Conservation (phyloP, 2,797 vertebrate genomes). For the Sparidentex hasta region DNA sequence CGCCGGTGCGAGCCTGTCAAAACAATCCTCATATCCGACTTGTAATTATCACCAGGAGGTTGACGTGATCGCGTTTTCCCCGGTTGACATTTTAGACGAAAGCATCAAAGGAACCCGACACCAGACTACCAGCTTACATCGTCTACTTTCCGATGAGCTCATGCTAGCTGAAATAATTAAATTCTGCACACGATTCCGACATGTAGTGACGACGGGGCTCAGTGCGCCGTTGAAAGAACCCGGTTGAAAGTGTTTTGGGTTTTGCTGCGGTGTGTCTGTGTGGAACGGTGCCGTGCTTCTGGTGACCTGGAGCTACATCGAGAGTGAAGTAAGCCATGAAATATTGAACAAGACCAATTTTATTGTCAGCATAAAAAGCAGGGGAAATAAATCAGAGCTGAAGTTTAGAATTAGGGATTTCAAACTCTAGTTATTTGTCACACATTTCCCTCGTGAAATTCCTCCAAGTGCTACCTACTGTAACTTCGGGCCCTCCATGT, state of each 20-base stretch:
- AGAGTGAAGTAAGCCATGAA: conserved; percentile 59
- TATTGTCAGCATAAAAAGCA: conserved; percentile 22
- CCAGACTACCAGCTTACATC: conserved; percentile 43
- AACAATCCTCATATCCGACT: conserved; percentile 21
- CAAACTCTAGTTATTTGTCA: background rate
- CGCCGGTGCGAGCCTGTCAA: conserved; percentile 57
- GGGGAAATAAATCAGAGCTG: background rate
- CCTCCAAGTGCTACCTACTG: conserved; percentile 5
- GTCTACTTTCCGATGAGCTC: conserved; percentile 67
- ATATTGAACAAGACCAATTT: conserved; percentile 35
- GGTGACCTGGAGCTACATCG: conserved; percentile 44
- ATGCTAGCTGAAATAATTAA: conserved; percentile 54
- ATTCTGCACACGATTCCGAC: conserved; percentile 53
- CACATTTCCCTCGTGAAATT: background rate
- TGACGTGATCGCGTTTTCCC: conserved; percentile 45
- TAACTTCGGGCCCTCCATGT: conserved; percentile 23
- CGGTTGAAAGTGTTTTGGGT: conserved; percentile 42
- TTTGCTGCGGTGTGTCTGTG: conserved; percentile 29
- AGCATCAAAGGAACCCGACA: conserved; percentile 49
- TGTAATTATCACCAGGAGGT: conserved; percentile 52
- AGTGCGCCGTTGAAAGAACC: conserved; percentile 47
- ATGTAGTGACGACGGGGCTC: conserved; percentile 20
- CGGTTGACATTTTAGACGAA: conserved; percentile 41
- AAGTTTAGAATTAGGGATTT: conserved; percentile 3
- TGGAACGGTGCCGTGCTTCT: conserved; percentile 49